Base-by-base conservation (phyloP, 2,888 invertebrate genomes). In the Polydrusus pterygomalis region DNA sequence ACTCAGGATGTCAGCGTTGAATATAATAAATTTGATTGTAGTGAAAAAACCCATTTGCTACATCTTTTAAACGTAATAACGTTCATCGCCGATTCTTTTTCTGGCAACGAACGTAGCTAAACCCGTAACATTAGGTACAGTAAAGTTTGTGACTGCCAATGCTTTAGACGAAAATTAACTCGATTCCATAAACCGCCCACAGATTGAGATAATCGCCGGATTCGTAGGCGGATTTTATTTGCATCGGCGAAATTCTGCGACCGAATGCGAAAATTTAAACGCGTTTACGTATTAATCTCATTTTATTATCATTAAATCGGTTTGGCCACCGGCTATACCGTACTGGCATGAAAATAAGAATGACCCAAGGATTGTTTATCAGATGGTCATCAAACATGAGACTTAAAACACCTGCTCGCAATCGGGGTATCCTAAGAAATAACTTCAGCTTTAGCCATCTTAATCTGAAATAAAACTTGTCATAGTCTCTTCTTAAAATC, bases 151-250 rank as follows among this genome's bases (percentile, higher is more conserved):
- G 25, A 25, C 25, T 5, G 25, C 5, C 25, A 5, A n/a, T 25
- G 25, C 25, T 25, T 25, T 25, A 25, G 25, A 5, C 25, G 25
- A 25, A 25, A 25, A 25, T 25, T 3, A 3, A 25, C 58, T 58
- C 58, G 18, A 17, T 60, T 51, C 60, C 63, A 68, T 69, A 74
- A 74, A 69, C 68, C 74, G 68, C 74, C 74, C 74, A 74, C 69
- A 47, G 38, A 56, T 60, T 30, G 40, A 74, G 68, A 74, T 74
- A 68, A 74, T 69, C 72, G n/a, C n/a, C n/a, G 56, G 25, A 47
- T 70, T 74, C 67, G 74, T 68, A 58, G 68, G 74, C 25, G 68
- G 74, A 60, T 73, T 60, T 38, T 60, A 60, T 60, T 60, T 18
- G 38, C n/a, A 38, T 3, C 30, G 25, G 68, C 17, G 54, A 49